A percentile compares a stretch with the other conserved stretches of the same genome.
Evolutionary conservation across 2,888 invertebrate genomes (phyloP).

Genomic region (Clistopyga incitator): DNA sequence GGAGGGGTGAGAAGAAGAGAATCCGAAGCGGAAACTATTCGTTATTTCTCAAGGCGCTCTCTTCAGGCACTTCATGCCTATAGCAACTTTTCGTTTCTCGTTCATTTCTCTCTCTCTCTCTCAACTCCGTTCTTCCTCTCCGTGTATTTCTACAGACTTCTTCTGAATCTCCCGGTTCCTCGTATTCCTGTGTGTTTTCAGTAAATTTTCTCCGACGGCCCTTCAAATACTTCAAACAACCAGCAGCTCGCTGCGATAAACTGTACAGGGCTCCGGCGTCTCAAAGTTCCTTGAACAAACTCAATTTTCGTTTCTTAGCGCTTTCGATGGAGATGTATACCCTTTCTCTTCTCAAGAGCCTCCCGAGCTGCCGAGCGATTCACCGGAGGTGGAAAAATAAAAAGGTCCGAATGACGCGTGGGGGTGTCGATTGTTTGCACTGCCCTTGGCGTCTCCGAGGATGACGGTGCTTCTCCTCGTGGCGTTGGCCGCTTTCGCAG

Average conservation of each 20-base stretch:
- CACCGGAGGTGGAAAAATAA: slow-evolving; percentile 24
- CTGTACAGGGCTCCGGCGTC: slow-evolving; percentile 23
- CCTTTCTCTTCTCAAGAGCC: slow-evolving; percentile 9
- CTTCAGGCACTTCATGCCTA: slow-evolving; percentile 28
- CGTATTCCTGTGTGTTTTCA: slow-evolving; percentile 54
- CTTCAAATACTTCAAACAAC: slow-evolving; percentile 53
- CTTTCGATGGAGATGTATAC: slow-evolving; percentile 2
- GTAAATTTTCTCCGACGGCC: slow-evolving; percentile 48
- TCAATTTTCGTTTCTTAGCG: slow-evolving; percentile 35
- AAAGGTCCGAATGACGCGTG: neutral
- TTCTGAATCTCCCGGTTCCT: slow-evolving; percentile 13
- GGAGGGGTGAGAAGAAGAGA: slow-evolving; percentile 23
- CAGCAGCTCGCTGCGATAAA: slow-evolving; percentile 32
- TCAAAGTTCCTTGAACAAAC: slow-evolving; percentile 42
- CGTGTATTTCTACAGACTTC: slow-evolving; percentile 33
- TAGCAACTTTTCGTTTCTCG: slow-evolving; percentile 18
- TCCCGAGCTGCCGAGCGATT: slow-evolving; percentile 10
- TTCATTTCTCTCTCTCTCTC: slow-evolving; percentile 16
- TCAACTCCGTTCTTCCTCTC: slow-evolving; percentile 2
- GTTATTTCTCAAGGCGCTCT: slow-evolving; percentile 33
- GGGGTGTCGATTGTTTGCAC: slow-evolving; percentile 20
- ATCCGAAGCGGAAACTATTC: slow-evolving; percentile 46
- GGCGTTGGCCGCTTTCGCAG: neutral
- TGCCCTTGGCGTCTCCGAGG: neutral
- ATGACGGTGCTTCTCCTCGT: neutral